phyloP scores from a whole-genome alignment of 2,113 vertebrate genomes.

The Aspiorhynchus laticeps region DNA sequence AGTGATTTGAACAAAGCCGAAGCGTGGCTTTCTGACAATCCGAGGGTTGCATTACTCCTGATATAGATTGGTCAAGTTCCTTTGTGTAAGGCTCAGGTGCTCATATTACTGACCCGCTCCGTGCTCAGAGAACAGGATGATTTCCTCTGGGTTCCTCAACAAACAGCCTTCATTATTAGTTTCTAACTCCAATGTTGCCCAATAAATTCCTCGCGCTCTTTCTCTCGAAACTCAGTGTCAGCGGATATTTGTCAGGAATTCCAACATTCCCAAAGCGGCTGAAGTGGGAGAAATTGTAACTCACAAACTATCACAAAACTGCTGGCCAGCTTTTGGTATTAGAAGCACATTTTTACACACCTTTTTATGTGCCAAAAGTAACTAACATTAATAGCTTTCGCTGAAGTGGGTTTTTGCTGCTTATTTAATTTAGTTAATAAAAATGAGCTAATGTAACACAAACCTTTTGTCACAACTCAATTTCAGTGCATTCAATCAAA shows the following conservation, averaged over 20 bases:
- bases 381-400: not conserved
- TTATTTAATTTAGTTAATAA: not conserved
- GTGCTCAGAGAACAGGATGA: not conserved
- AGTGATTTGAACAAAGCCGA: not conserved
- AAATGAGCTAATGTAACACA: not conserved
- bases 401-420: not conserved
- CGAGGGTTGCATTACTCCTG: slow-evolving; percentile 3
- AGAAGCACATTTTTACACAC: not conserved
- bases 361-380: not conserved
- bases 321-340: not conserved
- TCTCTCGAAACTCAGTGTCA: slow-evolving; percentile 14
- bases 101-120: slow-evolving; percentile 11
- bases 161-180: slow-evolving; percentile 45
- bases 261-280: slow-evolving; percentile 16
- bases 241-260: slow-evolving; percentile 21
- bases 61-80: slow-evolving; percentile 44
- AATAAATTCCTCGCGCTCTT: slow-evolving; percentile 22
- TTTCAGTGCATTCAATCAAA: not conserved
- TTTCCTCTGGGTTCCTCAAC: slow-evolving; percentile 45
- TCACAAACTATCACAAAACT: not conserved
- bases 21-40: not conserved
- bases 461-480: not conserved
- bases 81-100: slow-evolving; percentile 32
- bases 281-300: not conserved
- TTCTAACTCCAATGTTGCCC: slow-evolving; percentile 25